phyloP scores from a whole-genome alignment of 2,797 vertebrate species.

The Coregonus ussuriensis region DNA sequence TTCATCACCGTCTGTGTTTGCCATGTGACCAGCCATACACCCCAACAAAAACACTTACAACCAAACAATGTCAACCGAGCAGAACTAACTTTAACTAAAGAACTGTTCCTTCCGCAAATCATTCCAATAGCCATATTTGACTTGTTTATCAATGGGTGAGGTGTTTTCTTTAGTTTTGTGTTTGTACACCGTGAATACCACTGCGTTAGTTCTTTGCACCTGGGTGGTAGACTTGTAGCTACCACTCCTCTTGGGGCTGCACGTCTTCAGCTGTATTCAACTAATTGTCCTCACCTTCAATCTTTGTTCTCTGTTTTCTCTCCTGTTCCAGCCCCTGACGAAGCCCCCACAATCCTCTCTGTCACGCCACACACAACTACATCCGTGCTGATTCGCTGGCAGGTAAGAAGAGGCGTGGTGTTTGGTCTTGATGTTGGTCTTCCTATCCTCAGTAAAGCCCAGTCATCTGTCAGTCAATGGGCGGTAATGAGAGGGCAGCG shows the following conservation, averaged over 20 bases:
- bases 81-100: background rate
- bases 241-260: constrained; percentile 16
- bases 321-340: constrained; percentile 70
- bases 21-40: background rate
- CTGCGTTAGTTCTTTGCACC: constrained; percentile 14
- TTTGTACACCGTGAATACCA: constrained; percentile 59
- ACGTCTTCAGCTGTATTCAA: constrained; percentile 60
- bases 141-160: constrained; percentile 29
- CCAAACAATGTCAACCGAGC: constrained; percentile 12
- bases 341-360: constrained; percentile 85
- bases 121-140: constrained; percentile 33
- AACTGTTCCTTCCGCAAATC: constrained; percentile 31
- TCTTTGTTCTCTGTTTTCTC: constrained; percentile 20
- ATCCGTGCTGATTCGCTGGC: constrained; percentile 94
- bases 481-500: constrained; percentile 38
- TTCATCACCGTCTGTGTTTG: constrained; percentile 50
- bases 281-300: constrained; percentile 41
- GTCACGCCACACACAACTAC: constrained; percentile 95
- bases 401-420: constrained; percentile 72
- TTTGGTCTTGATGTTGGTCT: background rate
- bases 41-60: background rate
- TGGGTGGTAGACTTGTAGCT: background rate
- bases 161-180: constrained; percentile 26
- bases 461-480: constrained; percentile 27
- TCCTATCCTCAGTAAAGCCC: constrained; percentile 29